Conservation (phyloP, 37 sponge, comb jelly and placozoan genomes). For the Halisarca cf. caerulea region DNA sequence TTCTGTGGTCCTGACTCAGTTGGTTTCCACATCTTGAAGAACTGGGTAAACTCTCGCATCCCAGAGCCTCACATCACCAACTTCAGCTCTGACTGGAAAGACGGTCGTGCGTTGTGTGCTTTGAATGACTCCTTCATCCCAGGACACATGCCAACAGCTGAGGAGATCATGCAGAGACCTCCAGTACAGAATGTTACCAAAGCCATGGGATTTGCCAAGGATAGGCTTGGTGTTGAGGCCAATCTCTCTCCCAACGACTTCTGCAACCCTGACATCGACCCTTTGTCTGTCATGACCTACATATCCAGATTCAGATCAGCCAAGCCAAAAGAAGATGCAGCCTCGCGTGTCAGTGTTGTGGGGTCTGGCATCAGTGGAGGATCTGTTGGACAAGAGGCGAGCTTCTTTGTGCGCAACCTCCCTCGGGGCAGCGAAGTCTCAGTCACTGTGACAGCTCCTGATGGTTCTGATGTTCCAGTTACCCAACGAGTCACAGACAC, state of each 20-base stretch:
- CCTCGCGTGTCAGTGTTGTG: background rate
- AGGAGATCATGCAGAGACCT: constrained; percentile 5
- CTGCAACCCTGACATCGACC: constrained; percentile 37
- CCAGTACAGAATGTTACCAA: constrained; percentile 36
- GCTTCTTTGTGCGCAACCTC: background rate
- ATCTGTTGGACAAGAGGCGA: constrained; percentile 17
- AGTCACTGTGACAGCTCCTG: constrained; percentile 22
- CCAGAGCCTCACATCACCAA: constrained; percentile 45
- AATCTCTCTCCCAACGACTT: constrained; percentile 51
- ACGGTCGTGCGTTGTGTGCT: constrained; percentile 51
- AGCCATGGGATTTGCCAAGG: constrained; percentile 51
- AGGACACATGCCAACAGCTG: constrained; percentile 33
- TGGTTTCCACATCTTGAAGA: constrained; percentile 36
- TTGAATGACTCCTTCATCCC: constrained; percentile 52
- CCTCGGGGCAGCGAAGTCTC: constrained; percentile 9
- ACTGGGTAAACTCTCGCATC: constrained; percentile 44
- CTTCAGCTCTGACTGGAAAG: constrained; percentile 51
- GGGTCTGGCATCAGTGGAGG: constrained; percentile 36
- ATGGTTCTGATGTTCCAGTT: constrained; percentile 15
- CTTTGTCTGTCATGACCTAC: constrained; percentile 55
- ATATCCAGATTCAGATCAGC: constrained; percentile 49
- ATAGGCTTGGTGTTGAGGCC: constrained; percentile 23
- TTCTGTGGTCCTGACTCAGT: constrained; percentile 49
- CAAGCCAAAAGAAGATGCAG: constrained; percentile 15
- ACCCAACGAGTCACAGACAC: background rate